Conservation (phyloP, 1,140 invertebrate species). For the Drosophila bipectinata region DNA sequence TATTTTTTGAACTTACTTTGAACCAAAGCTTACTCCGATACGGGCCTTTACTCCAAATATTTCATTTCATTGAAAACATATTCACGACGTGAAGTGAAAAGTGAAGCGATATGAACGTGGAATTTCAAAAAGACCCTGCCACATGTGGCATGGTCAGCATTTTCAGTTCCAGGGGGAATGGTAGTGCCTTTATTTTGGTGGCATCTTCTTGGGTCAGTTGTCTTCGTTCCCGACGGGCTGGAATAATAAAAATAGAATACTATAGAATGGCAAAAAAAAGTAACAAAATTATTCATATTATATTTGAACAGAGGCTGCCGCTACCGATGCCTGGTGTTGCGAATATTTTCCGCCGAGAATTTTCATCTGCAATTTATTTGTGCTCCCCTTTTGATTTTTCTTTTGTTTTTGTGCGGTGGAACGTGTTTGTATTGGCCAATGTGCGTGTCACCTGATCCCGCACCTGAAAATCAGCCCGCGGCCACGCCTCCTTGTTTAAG, state of each 20-base stretch:
- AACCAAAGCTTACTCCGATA: too few species aligned
- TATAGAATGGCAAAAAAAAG: conserved; percentile 3
- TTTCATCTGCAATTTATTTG: conserved; percentile 17
- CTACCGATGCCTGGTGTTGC: background rate
- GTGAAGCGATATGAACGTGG: background rate
- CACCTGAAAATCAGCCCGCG: conserved; percentile 6
- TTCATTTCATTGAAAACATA: too few species aligned
- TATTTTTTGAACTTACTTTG: too few species aligned
- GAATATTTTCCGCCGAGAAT: conserved; percentile 9
- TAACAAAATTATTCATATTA: conserved; percentile 45
- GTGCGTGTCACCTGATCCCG: conserved; percentile 34
- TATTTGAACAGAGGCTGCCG: conserved; percentile 16
- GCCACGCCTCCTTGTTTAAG: background rate
- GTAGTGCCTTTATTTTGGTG: conserved; percentile 9
- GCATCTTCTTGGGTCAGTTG: conserved; percentile 34
- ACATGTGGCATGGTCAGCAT: conserved; percentile 33
- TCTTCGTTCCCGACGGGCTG: background rate
- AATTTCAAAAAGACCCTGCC: background rate
- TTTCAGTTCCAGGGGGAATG: conserved; percentile 1
- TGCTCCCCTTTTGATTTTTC: background rate
- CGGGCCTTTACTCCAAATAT: too few species aligned
- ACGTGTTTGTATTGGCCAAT: conserved; percentile 42
- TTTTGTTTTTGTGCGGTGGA: background rate
- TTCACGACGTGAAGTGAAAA: background rate
- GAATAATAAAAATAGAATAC: background rate